Conservation (phyloP, 2,113 vertebrate species). For the Anarhynchus alexandrinus region DNA sequence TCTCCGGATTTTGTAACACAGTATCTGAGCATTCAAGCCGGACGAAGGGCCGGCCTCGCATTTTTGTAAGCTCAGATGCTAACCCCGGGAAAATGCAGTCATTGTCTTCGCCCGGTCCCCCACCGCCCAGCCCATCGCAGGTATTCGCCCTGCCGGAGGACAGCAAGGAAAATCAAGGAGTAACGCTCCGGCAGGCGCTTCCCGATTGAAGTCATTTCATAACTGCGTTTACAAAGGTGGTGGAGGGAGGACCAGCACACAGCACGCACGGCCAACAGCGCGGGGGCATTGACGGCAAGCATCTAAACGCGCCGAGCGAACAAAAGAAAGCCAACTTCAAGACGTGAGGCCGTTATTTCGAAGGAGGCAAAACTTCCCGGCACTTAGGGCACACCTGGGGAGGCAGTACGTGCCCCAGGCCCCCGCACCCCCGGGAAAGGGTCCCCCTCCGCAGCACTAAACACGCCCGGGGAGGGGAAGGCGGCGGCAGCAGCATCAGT, state of each 20-base stretch:
- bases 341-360: neutral
- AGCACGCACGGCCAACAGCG: neutral
- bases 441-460: neutral
- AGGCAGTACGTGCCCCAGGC: neutral
- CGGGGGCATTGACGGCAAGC: neutral
- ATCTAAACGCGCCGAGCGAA: neutral
- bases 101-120: neutral
- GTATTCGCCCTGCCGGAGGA: neutral
- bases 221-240: neutral
- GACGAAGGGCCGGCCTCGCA: neutral
- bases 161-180: neutral
- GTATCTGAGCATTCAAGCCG: slow-evolving; percentile 10
- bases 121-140: neutral
- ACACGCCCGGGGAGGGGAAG: neutral
- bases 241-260: neutral
- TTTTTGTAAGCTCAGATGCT: slow-evolving; percentile 26
- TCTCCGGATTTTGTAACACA: slow-evolving; percentile 16
- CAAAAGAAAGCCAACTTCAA: neutral
- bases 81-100: slow-evolving; percentile 46
- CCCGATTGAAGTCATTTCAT: neutral
- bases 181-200: neutral
- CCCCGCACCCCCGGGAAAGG: neutral
- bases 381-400: neutral
- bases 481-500: neutral
- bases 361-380: slow-evolving; percentile 29